A percentile compares a stretch with the other conserved stretches of the same genome.
phyloP scores from a whole-genome alignment of 2,113 vertebrate genomes.

The Puntigrus tetrazona region DNA sequence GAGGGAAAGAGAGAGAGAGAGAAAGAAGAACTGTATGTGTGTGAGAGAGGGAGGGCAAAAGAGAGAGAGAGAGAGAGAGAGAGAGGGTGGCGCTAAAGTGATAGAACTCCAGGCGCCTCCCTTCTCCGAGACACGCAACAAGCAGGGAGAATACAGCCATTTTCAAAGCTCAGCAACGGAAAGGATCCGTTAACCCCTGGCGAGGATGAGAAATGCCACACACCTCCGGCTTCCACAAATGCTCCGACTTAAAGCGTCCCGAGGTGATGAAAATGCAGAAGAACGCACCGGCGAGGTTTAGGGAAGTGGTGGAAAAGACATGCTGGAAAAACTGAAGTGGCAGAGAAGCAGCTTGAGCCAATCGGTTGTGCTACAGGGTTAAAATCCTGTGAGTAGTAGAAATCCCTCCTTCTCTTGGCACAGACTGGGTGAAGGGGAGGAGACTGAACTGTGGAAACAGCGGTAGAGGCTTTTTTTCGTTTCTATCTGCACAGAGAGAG shows the following conservation, averaged over 20 bases:
- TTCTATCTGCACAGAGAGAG: constrained; percentile 59
- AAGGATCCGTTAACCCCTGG: constrained; percentile 46
- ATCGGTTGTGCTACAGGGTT: constrained; percentile 75
- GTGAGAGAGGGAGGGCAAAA: constrained; percentile 57
- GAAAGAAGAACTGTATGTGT: constrained; percentile 57
- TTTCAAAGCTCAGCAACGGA: constrained; percentile 57
- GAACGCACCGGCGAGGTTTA: neutral
- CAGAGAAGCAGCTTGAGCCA: constrained; percentile 62
- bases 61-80: constrained; percentile 52
- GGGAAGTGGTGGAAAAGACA: neutral
- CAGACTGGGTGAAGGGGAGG: constrained; percentile 83
- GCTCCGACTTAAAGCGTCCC: neutral
- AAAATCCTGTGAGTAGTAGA: constrained; percentile 79
- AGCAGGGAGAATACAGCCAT: constrained; percentile 50
- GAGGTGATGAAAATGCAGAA: neutral
- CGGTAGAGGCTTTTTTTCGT: constrained; percentile 71
- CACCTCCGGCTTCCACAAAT: neutral
- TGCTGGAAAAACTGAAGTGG: constrained; percentile 66
- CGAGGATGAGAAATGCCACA: constrained; percentile 39
- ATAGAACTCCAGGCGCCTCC: constrained; percentile 57
- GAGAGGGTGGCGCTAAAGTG: constrained; percentile 52
- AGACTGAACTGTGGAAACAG: constrained; percentile 84
- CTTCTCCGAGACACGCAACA: constrained; percentile 50
- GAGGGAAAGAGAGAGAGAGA: constrained; percentile 65
- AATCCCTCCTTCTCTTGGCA: constrained; percentile 84